Evolutionary conservation across 1,140 invertebrate species (phyloP), one percentile per base, ranked within the genome.

Genomic region (Copidosoma floridanum): DNA sequence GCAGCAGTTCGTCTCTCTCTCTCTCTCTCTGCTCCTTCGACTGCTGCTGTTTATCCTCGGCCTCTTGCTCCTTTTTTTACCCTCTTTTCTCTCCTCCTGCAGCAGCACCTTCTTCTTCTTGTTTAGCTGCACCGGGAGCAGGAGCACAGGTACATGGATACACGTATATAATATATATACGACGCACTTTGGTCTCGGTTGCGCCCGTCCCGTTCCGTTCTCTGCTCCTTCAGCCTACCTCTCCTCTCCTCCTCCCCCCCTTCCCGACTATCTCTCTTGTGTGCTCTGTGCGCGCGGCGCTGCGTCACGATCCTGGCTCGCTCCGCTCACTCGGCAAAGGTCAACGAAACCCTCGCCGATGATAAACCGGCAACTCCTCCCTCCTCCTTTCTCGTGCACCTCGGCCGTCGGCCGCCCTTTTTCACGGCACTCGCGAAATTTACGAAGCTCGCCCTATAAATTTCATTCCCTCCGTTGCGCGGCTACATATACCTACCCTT

Each of bases 151-250:
- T n/a, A n/a, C n/a, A n/a, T n/a, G n/a, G n/a, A n/a, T n/a, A n/a
- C n/a, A n/a, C n/a, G n/a, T n/a, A n/a, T n/a, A n/a, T n/a, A n/a
- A n/a, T n/a, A n/a, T n/a, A n/a, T n/a, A n/a, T n/a, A n/a, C 43
- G 63, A 59, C 27, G 61, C 61, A 65, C 60, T 65, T 66, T 65
- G 53, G 58, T 63, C 60, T 59, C 57, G 61, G 60, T 41, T n/a
- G 16, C 38, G 38, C n/a, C n/a, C n/a, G n/a, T n/a, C n/a, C n/a
- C n/a, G n/a, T n/a, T n/a, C n/a, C n/a, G n/a, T n/a, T n/a, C 40
- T 43, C 18, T 43, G 3, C 23, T 20, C 40, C 23, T 43, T 20
- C 16, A 3, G 26, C 4, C 11, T 10, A 6, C 24, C 16, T 1
- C 20, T 1, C 11, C 27, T 11, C 46, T 2, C 6, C 1, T 27